Conservation (phyloP, 2,113 vertebrate species). For the Dunckerocampus dactyliophorus region DNA sequence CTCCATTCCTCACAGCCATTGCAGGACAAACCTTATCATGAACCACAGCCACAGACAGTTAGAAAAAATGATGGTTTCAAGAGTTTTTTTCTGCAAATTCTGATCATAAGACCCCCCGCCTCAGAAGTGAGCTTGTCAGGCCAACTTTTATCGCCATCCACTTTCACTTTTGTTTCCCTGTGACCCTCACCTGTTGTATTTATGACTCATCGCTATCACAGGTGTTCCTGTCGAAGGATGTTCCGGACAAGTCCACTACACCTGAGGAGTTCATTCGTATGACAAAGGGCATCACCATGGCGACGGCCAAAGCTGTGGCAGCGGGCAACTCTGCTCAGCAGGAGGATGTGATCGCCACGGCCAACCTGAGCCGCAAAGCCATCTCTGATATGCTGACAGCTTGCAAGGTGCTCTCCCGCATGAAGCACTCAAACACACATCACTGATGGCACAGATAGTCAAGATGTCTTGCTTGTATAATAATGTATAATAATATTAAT, state of each 20-base stretch:
- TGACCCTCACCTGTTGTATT: neutral
- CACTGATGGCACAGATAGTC: neutral
- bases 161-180: slow-evolving; percentile 1
- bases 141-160: neutral
- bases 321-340: slow-evolving; percentile 95
- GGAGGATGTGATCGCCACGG: slow-evolving; percentile 94
- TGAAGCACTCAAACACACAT: neutral
- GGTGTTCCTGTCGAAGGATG: slow-evolving; percentile 91
- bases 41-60: slow-evolving; percentile 19
- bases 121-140: slow-evolving; percentile 11
- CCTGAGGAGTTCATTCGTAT: slow-evolving; percentile 97
- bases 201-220: slow-evolving; percentile 53
- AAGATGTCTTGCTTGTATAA: too few relatives aligned
- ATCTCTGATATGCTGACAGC: slow-evolving; percentile 91
- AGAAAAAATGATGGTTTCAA: slow-evolving; percentile 21
- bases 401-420: slow-evolving; percentile 66
- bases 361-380: slow-evolving; percentile 96
- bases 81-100: slow-evolving; percentile 39
- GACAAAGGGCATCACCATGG: slow-evolving; percentile 98
- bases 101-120: slow-evolving; percentile 33
- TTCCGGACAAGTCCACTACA: slow-evolving; percentile 86
- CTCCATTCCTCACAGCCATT: slow-evolving; percentile 29
- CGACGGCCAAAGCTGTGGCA: slow-evolving; percentile 97
- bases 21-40: slow-evolving; percentile 45
- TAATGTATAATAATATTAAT: slow-evolving; percentile 8